phyloP scores from a whole-genome alignment of 2,888 invertebrate species.

The Eupithecia dodoneata region DNA sequence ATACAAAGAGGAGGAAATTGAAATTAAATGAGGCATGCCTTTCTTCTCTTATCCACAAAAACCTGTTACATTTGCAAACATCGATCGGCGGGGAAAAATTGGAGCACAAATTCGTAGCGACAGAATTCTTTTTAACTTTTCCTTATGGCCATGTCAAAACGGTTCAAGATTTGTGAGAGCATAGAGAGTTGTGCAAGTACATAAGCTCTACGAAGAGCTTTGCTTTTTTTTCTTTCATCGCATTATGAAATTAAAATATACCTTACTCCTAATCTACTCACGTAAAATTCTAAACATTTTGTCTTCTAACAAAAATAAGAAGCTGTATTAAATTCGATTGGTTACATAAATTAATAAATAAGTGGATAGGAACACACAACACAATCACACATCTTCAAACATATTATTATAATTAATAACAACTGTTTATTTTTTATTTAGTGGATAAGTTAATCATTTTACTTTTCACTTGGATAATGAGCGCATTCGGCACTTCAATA shows the following conservation, averaged over 20 bases:
- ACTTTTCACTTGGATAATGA: constrained; percentile 12
- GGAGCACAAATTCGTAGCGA: constrained; percentile 24
- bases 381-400: too few relatives aligned
- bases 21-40: constrained; percentile 16
- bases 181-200: not conserved
- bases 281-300: not conserved
- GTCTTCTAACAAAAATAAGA: not conserved
- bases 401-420: not conserved
- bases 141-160: constrained; percentile 20
- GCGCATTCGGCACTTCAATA: constrained; percentile 25
- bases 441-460: not conserved
- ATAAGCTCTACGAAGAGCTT: not conserved
- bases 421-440: not conserved
- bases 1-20: constrained; percentile 10
- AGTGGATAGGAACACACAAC: not conserved
- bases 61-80: constrained; percentile 25
- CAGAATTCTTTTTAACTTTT: constrained; percentile 21
- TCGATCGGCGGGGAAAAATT: constrained; percentile 18
- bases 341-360: not conserved
- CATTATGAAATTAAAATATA: not conserved
- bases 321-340: not conserved
- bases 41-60: constrained; percentile 11
- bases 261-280: not conserved
- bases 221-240: not conserved
- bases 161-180: not conserved